Evolutionary conservation across 2,113 vertebrate genomes (phyloP).

Genomic region (Nyctibius bracteatus): DNA sequence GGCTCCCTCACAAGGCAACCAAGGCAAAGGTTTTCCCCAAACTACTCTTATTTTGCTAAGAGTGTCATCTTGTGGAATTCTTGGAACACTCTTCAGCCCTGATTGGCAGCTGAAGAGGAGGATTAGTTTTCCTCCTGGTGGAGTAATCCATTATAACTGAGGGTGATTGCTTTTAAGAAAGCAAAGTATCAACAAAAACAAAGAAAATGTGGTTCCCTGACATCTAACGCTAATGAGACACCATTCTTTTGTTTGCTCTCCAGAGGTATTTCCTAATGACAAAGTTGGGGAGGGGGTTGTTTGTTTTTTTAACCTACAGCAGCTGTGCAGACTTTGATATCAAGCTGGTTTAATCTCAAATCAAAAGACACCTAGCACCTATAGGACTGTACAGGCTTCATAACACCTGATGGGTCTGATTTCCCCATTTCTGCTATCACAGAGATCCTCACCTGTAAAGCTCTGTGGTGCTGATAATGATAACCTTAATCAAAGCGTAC

Average conservation of each 20-base stretch:
- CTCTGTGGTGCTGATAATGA: accelerated
- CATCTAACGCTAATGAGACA: neutral
- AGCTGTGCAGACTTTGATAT: neutral
- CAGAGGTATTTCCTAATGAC: conserved; percentile 5
- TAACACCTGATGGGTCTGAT: neutral
- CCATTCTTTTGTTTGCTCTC: conserved; percentile 3
- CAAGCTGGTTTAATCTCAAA: neutral
- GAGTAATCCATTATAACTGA: conserved; percentile 26
- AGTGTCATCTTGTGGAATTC: conserved; percentile 62
- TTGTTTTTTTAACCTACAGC: neutral
- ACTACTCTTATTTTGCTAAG: conserved; percentile 49
- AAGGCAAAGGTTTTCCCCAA: neutral
- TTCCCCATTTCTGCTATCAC: neutral
- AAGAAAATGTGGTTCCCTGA: conserved; percentile 5
- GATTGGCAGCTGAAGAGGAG: conserved; percentile 47
- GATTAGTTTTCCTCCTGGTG: conserved; percentile 50
- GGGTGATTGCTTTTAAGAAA: conserved; percentile 31
- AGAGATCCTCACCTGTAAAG: neutral
- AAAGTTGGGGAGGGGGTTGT: neutral
- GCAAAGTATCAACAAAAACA: conserved; percentile 2
- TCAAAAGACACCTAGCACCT: neutral
- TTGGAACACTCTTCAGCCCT: neutral
- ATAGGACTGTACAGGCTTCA: neutral
- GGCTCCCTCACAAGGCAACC: neutral
- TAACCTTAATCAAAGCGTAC: neutral